phyloP scores from a whole-genome alignment of 2,113 vertebrate genomes.

The Gymnorhina tibicen region DNA sequence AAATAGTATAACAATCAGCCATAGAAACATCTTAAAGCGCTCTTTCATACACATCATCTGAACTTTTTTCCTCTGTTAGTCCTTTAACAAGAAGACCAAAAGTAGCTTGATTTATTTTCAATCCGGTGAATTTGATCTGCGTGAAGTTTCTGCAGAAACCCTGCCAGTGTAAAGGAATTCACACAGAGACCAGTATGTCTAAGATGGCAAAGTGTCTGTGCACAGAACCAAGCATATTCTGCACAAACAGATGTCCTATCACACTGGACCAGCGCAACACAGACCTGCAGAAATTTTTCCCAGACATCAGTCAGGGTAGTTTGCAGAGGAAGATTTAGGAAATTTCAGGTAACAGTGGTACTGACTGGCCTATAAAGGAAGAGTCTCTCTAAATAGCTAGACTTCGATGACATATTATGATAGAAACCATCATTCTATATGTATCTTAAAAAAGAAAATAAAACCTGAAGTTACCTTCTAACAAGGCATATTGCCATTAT shows the following conservation, averaged over 20 bases:
- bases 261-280: accelerated
- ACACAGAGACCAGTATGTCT: accelerated
- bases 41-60: not conserved
- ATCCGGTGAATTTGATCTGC: not conserved
- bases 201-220: not conserved
- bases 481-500: not conserved
- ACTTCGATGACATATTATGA: not conserved
- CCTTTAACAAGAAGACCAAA: not conserved
- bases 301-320: not conserved
- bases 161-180: not conserved
- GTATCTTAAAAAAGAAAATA: not conserved
- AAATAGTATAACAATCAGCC: not conserved
- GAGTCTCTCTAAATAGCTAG: not conserved
- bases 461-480: not conserved
- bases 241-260: not conserved
- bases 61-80: not conserved
- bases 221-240: not conserved
- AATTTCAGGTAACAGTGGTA: not conserved
- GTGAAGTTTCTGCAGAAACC: not conserved
- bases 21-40: not conserved
- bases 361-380: not conserved
- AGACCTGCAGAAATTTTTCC: not conserved
- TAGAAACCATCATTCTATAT: not conserved
- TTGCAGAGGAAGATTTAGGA: not conserved
- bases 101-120: not conserved